Conservation (phyloP, 2,113 vertebrate genomes). For the Poicephalus gulielmi region DNA sequence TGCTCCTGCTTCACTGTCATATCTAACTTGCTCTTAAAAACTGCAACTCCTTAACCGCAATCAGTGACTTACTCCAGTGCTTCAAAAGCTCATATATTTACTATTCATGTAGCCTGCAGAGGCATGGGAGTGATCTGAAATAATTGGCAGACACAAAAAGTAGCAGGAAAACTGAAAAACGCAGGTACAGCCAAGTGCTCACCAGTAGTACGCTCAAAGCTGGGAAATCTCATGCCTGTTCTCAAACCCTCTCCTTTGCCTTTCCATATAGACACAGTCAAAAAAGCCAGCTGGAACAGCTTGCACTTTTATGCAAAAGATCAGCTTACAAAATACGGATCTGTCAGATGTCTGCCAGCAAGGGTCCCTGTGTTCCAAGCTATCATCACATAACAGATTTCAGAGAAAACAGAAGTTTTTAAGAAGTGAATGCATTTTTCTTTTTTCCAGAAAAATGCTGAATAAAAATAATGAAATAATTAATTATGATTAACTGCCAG, state of each 20-base stretch:
- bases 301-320: neutral
- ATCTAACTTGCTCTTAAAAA: neutral
- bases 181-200: neutral
- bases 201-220: fast-evolving
- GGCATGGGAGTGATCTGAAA: neutral
- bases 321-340: constrained; percentile 30
- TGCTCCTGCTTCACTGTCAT: neutral
- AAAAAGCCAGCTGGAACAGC: constrained; percentile 19
- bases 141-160: neutral
- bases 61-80: neutral
- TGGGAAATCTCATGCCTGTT: neutral
- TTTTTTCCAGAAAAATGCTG: neutral
- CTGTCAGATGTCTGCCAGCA: neutral
- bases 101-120: neutral
- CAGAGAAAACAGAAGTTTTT: neutral
- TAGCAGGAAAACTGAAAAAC: neutral
- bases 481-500: neutral
- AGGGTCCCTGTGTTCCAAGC: neutral
- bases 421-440: neutral
- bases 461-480: neutral
- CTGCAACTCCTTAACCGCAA: neutral
- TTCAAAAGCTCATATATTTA: neutral
- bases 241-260: neutral
- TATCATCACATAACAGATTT: neutral
- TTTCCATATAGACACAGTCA: neutral